phyloP scores from a whole-genome alignment of 2,888 invertebrate species.

The Amphipyra berbera region DNA sequence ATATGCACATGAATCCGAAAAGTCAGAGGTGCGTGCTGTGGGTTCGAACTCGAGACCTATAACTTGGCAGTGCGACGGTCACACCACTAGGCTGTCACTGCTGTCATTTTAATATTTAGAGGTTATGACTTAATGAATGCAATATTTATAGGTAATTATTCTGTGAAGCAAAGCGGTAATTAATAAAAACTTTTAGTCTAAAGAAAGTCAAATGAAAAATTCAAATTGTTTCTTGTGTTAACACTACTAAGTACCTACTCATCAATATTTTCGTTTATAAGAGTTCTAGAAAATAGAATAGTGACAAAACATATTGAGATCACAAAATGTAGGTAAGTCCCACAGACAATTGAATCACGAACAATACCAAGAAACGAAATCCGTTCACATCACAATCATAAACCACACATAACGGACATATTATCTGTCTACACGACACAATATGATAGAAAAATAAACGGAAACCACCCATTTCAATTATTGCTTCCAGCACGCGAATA shows the following conservation, averaged over 20 bases:
- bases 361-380: slow-evolving; percentile 39
- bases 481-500: slow-evolving; percentile 79
- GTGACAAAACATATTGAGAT: not conserved
- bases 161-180: too few species aligned
- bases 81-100: too few species aligned
- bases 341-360: slow-evolving; percentile 19
- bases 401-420: slow-evolving; percentile 64
- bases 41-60: too few species aligned
- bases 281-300: not conserved
- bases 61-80: too few species aligned
- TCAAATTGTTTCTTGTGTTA: too few species aligned
- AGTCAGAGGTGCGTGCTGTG: too few species aligned
- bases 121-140: slow-evolving; percentile 2
- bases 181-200: too few species aligned
- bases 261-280: not conserved
- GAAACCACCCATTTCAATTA: slow-evolving; percentile 80
- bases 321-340: not conserved
- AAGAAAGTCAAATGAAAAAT: too few species aligned
- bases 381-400: slow-evolving; percentile 48
- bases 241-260: too few species aligned
- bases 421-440: slow-evolving; percentile 76
- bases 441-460: slow-evolving; percentile 74
- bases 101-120: slow-evolving; percentile 3
- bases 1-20: too few species aligned
- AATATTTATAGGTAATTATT: too few species aligned